These are phyloP conservation scores for Semnornis frantzii DNA, from an alignment of 2,113 vertebrate species.

Conservation along the genomic window DNA sequence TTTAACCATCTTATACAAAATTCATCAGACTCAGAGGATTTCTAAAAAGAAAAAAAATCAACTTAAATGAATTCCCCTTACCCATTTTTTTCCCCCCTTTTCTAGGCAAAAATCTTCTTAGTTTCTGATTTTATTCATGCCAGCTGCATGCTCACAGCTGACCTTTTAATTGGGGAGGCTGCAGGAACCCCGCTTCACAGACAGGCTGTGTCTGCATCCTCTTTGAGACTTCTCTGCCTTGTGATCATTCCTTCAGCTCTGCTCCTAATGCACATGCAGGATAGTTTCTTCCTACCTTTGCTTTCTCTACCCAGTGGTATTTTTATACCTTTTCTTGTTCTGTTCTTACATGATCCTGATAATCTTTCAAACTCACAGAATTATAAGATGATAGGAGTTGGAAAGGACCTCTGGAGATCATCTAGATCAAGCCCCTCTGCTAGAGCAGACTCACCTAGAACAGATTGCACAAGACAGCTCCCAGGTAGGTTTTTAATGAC, in stretches of 20 bases:
- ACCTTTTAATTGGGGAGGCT: background rate
- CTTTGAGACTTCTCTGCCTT: background rate
- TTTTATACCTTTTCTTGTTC: background rate
- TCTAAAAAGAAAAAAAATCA: background rate
- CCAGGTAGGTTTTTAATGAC: too few species aligned
- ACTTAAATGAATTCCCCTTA: background rate
- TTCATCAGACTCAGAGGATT: background rate
- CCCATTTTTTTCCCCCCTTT: background rate
- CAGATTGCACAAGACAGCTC: too few species aligned
- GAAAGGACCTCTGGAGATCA: too few species aligned
- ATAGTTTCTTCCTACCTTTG: background rate
- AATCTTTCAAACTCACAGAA: background rate
- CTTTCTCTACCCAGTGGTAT: background rate
- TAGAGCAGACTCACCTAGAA: too few species aligned
- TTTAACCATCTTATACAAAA: conserved; percentile 27
- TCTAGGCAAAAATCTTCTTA: background rate
- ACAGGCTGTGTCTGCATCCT: background rate
- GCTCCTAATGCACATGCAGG: background rate
- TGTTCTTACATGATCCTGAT: background rate
- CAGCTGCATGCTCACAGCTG: background rate
- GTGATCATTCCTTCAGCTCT: background rate
- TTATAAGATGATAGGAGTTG: too few species aligned
- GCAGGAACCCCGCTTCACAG: background rate
- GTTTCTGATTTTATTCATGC: background rate
- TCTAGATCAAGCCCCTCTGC: too few species aligned